These are phyloP conservation scores for Altica lythri DNA, from an alignment of 2,888 invertebrate genomes.

Conservation along the genomic window DNA sequence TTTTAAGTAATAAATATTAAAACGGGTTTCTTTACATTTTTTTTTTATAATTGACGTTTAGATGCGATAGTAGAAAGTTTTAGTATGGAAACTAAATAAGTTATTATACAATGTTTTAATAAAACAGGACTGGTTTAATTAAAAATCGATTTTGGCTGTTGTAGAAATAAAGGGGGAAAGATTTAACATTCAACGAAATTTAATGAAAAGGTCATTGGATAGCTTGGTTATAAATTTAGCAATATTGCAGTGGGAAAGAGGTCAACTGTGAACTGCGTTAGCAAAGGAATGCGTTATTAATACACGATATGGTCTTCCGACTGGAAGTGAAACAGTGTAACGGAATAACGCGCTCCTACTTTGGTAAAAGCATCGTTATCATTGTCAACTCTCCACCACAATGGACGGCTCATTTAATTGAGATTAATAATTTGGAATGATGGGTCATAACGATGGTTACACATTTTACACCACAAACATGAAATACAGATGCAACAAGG, in stretches of 20 bases:
- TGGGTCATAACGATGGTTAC: no score
- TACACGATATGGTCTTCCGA: constrained; percentile 26
- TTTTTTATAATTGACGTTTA: no score
- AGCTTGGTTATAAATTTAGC: constrained; percentile 27
- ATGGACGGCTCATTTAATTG: background rate
- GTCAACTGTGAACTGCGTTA: constrained; percentile 31
- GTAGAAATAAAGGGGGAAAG: no score
- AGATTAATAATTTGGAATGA: background rate
- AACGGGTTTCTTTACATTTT: no score
- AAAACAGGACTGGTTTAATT: no score
- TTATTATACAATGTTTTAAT: no score
- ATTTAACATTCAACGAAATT: constrained; percentile 6
- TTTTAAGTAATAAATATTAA: no score
- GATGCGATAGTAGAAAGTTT: no score
- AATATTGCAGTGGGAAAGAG: constrained; percentile 29
- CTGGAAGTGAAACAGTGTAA: constrained; percentile 28
- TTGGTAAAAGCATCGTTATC: constrained; percentile 6
- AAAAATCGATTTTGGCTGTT: no score
- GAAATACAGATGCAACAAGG: no score
- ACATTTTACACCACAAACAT: no score
- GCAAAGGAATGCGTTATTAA: constrained; percentile 31
- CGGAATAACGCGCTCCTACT: constrained; percentile 21
- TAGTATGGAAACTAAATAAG: no score
- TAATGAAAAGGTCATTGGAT: constrained; percentile 3
- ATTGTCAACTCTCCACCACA: background rate